Conservation (phyloP, 2,888 invertebrate genomes). For the Pyrocoelia pectoralis region DNA sequence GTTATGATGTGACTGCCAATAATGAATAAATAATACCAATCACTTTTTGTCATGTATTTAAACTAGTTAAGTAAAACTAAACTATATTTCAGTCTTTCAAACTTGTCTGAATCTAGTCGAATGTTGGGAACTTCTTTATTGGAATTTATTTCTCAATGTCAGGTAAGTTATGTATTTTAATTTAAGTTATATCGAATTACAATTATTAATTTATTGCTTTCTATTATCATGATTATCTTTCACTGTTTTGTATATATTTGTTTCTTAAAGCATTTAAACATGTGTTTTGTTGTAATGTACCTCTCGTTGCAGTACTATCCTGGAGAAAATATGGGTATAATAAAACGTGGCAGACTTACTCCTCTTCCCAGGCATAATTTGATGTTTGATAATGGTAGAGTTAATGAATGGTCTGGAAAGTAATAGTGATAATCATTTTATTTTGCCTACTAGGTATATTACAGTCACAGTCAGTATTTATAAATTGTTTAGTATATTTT, state of each 20-base stretch:
- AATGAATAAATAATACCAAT: background rate
- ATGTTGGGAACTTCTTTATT: conserved; percentile 74
- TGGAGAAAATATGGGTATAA: conserved; percentile 73
- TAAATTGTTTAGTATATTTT: conserved; percentile 11
- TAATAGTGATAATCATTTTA: conserved; percentile 54
- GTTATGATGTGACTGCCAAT: no score
- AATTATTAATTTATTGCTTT: no score
- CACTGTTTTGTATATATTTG: no score
- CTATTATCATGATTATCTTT: no score
- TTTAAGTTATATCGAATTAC: no score
- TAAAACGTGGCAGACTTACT: conserved; percentile 70
- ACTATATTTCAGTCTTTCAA: conserved; percentile 67
- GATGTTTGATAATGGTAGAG: conserved; percentile 80
- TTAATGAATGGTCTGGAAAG: conserved; percentile 80
- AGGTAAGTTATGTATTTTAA: conserved; percentile 73
- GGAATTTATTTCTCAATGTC: conserved; percentile 83
- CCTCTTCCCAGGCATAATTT: conserved; percentile 82
- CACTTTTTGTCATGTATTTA: no score
- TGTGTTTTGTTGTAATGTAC: conserved; percentile 10
- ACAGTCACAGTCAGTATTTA: conserved; percentile 16
- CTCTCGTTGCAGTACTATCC: conserved; percentile 70
- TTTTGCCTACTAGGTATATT: no score
- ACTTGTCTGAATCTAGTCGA: conserved; percentile 74
- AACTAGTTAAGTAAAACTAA: background rate
- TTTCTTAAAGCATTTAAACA: no score